A percentile compares a stretch with the other conserved stretches of the same genome.
phyloP scores from a whole-genome alignment of 2,888 invertebrate species.

The Mellilla xanthometata region DNA sequence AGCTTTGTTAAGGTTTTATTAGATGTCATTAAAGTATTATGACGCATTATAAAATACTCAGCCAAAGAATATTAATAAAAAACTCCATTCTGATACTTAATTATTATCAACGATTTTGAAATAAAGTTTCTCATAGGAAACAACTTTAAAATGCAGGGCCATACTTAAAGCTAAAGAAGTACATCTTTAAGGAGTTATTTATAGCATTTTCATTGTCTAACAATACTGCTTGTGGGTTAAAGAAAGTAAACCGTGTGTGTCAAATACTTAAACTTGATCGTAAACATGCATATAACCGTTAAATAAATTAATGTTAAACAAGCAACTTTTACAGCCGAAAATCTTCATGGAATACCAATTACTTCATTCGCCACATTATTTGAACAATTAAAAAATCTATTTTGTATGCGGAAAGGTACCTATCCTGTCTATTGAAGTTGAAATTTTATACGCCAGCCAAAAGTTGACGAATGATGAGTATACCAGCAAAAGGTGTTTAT shows the following conservation, averaged over 20 bases:
- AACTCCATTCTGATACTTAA: too few relatives aligned
- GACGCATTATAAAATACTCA: too few relatives aligned
- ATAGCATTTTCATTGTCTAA: constrained; percentile 1
- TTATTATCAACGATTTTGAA: neutral
- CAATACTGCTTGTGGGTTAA: neutral
- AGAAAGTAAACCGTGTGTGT: constrained; percentile 2
- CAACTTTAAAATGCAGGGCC: neutral
- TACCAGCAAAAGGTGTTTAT: too few relatives aligned
- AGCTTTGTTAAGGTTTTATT: too few relatives aligned
- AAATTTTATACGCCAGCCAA: constrained; percentile 68
- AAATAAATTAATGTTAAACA: constrained; percentile 39
- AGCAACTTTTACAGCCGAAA: constrained; percentile 43
- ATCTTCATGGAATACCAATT: constrained; percentile 62
- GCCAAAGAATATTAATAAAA: too few relatives aligned
- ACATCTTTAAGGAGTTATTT: neutral
- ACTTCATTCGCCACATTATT: constrained; percentile 53
- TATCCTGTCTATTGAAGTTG: constrained; percentile 61
- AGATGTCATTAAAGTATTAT: too few relatives aligned
- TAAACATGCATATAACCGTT: constrained; percentile 39
- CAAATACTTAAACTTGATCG: constrained; percentile 4
- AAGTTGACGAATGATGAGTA: too few relatives aligned
- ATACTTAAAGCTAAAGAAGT: neutral
- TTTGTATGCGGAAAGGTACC: constrained; percentile 60
- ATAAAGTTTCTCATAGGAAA: neutral
- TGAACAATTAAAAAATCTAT: constrained; percentile 73